Evolutionary conservation across 2,888 invertebrate genomes (phyloP), one percentile per base, ranked within the genome.

Genomic region (Autographa pulchrina): DNA sequence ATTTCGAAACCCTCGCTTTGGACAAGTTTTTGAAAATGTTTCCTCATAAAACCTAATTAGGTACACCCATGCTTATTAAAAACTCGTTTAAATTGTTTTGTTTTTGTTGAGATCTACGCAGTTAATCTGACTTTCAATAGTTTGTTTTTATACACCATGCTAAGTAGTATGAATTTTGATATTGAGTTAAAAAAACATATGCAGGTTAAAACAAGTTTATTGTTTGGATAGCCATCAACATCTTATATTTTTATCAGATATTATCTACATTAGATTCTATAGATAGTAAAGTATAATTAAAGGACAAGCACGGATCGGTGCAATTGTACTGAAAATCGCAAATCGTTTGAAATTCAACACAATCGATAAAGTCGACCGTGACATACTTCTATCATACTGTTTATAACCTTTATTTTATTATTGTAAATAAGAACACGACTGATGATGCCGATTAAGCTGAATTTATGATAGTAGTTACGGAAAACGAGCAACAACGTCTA

Each of bases 351-450:
- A 73, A 67, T 62, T 69, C 14, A 70, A 71, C 65, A 62, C 72
- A 68, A 70, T 68, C 59, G 32, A 64, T 62, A 68, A 75, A 62
- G 25, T 58, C 25, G 62, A 62, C 84, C 82, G 56, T 82, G 82
- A 79, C 82, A 77, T 68, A 68, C 54, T 82, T 81, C 60, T 41
- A 59, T 65, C 32, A 70, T 66, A 41, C 72, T 56, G 54, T 35
- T 38, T 48, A 32, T 48, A 20, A 13, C 41, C 62, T 75, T 68
- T 74, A 68, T 70, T 71, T 84, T 72, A 68, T 6, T 75, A 61
- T 43, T 64, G 41, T 74, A 73, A 78, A 78, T 70, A 72, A 62
- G 60, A 76, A 72, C 62, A 35, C 61, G 56, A 68, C 69, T 71
- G 63, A 66, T 81, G 82, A 76, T 41, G 64, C 60, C 65, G 61